Evolutionary conservation across 2,888 invertebrate species (phyloP).

Genomic region (Clanis bilineata): DNA sequence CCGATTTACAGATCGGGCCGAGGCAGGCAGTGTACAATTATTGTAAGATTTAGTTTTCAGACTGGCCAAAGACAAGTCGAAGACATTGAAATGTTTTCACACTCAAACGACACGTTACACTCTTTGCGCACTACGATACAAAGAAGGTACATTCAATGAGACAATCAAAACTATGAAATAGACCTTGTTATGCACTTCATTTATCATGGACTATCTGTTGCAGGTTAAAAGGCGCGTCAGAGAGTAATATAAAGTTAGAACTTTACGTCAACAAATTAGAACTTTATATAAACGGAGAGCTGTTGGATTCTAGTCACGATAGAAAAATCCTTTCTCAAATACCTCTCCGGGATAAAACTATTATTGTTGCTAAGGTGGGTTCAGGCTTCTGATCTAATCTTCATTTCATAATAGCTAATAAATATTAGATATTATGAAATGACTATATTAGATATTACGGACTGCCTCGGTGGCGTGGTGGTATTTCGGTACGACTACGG

Average conservation of each 20-base stretch:
- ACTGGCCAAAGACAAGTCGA: slow-evolving; percentile 94
- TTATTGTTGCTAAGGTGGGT: slow-evolving; percentile 80
- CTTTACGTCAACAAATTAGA: slow-evolving; percentile 96
- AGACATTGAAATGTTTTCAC: slow-evolving; percentile 95
- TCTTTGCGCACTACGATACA: slow-evolving; percentile 91
- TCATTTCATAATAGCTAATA: too few species aligned
- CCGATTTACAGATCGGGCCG: slow-evolving; percentile 95
- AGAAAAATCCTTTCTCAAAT: slow-evolving; percentile 93
- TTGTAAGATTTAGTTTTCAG: slow-evolving; percentile 90
- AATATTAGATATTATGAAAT: too few species aligned
- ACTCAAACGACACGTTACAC: slow-evolving; percentile 96
- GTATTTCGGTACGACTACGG: too few species aligned
- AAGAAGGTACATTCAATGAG: slow-evolving; percentile 69
- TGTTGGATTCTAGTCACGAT: slow-evolving; percentile 93
- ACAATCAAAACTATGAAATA: neutral
- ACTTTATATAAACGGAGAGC: slow-evolving; percentile 93
- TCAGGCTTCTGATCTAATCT: neutral
- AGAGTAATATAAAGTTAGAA: slow-evolving; percentile 91
- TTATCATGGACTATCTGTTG: slow-evolving; percentile 30
- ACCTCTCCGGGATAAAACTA: slow-evolving; percentile 93
- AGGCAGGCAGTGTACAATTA: slow-evolving; percentile 93
- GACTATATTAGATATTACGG: too few species aligned
- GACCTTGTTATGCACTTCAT: neutral
- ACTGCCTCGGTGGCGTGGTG: too few species aligned
- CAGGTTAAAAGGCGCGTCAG: slow-evolving; percentile 73